Evolutionary conservation across 2,113 vertebrate genomes (phyloP).

Genomic region (Chrysemys picta): DNA sequence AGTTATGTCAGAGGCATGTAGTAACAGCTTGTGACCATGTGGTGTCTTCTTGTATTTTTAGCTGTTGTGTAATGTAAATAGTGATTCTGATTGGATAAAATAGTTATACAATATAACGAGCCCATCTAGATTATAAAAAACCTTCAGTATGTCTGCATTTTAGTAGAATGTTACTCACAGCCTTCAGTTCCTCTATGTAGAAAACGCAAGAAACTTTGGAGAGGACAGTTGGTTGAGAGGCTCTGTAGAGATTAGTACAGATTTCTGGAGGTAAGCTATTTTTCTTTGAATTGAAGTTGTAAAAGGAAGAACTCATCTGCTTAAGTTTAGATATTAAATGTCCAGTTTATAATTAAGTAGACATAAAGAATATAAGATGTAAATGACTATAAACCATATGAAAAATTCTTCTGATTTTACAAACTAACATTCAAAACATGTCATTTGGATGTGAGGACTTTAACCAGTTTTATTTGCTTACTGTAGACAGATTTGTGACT

Average conservation of each 20-base stretch:
- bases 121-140: constrained; percentile 64
- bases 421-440: neutral
- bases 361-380: neutral
- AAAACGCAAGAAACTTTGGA: neutral
- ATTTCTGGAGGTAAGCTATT: constrained; percentile 58
- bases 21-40: constrained; percentile 41
- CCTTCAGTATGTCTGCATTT: constrained; percentile 28
- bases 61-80: constrained; percentile 59
- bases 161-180: neutral
- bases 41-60: constrained; percentile 38
- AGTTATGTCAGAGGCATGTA: neutral
- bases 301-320: accelerated
- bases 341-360: neutral
- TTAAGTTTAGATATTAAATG: neutral
- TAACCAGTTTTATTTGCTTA: neutral
- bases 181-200: neutral
- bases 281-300: neutral
- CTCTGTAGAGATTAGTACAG: neutral
- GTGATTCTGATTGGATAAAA: constrained; percentile 42
- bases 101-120: constrained; percentile 72
- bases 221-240: neutral
- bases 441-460: accelerated
- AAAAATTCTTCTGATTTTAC: neutral
- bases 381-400: neutral
- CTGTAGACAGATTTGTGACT: neutral